These are phyloP conservation scores for Limnephilus marmoratus DNA, from an alignment of 2,888 invertebrate species.

Conservation along the genomic window DNA sequence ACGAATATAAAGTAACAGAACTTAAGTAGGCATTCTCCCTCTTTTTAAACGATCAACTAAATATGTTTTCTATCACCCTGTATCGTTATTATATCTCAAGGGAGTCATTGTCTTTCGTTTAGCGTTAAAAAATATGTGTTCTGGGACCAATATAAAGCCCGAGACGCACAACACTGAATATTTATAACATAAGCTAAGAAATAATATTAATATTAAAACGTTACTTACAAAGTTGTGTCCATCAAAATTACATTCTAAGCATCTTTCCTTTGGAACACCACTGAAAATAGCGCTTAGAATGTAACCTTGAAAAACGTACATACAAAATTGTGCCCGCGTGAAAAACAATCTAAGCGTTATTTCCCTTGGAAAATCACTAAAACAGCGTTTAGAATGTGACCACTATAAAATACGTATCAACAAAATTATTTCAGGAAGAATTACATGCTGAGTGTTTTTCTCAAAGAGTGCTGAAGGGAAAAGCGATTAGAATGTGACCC, in stretches of 20 bases:
- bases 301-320: too few relatives aligned
- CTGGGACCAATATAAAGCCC: neutral
- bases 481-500: neutral
- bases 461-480: neutral
- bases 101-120: slow-evolving; percentile 18
- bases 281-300: too few relatives aligned
- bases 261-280: too few relatives aligned
- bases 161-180: slow-evolving; percentile 32
- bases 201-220: slow-evolving; percentile 12
- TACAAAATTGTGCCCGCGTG: too few relatives aligned
- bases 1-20: too few relatives aligned
- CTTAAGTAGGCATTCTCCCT: too few relatives aligned
- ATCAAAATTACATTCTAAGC: neutral
- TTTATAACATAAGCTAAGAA: slow-evolving; percentile 18
- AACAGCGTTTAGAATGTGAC: too few relatives aligned
- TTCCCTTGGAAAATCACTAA: too few relatives aligned
- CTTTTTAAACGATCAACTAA: neutral
- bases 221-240: slow-evolving; percentile 13
- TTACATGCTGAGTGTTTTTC: too few relatives aligned
- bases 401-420: too few relatives aligned
- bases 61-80: neutral
- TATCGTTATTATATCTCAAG: neutral
- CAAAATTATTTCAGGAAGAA: too few relatives aligned
- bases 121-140: slow-evolving; percentile 27
- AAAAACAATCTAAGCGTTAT: too few relatives aligned